Evolutionary conservation across 2,888 invertebrate genomes (phyloP).

Genomic region (Hylaea fasciaria): DNA sequence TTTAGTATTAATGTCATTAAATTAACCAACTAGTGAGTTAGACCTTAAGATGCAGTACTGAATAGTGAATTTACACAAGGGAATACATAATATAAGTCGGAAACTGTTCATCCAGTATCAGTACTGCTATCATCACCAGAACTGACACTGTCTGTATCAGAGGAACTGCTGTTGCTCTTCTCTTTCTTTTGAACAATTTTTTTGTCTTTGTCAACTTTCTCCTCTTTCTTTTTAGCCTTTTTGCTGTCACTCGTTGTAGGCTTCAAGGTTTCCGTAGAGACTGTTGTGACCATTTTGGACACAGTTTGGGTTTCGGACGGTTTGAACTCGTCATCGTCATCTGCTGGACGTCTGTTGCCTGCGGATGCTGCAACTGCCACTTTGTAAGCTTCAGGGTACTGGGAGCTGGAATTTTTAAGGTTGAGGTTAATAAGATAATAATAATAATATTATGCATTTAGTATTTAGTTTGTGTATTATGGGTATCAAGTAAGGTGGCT

Average conservation of each 20-base stretch:
- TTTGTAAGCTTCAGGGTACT: constrained; percentile 88
- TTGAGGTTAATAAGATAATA: not conserved
- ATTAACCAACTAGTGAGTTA: too few relatives aligned
- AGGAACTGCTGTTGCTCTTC: constrained; percentile 80
- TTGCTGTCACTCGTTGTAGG: constrained; percentile 67
- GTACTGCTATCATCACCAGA: constrained; percentile 88
- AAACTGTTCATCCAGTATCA: constrained; percentile 78
- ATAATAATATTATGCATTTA: too few relatives aligned
- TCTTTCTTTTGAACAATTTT: constrained; percentile 41
- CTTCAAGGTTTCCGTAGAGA: constrained; percentile 78
- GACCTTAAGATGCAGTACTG: too few relatives aligned
- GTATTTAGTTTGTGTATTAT: too few relatives aligned
- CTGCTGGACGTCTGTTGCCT: constrained; percentile 71
- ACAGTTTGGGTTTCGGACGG: constrained; percentile 56
- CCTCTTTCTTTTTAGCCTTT: constrained; percentile 63
- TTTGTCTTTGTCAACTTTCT: constrained; percentile 35
- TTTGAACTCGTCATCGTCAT: constrained; percentile 73
- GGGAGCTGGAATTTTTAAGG: constrained; percentile 69
- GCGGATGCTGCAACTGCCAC: constrained; percentile 83
- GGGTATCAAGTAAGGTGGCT: too few relatives aligned
- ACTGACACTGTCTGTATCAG: constrained; percentile 86
- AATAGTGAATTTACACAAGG: too few relatives aligned
- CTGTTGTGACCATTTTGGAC: constrained; percentile 78
- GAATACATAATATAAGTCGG: too few relatives aligned
- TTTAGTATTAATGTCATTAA: too few relatives aligned